phyloP scores from a whole-genome alignment of 2,113 vertebrate genomes.

The Corynorhinus townsendii region DNA sequence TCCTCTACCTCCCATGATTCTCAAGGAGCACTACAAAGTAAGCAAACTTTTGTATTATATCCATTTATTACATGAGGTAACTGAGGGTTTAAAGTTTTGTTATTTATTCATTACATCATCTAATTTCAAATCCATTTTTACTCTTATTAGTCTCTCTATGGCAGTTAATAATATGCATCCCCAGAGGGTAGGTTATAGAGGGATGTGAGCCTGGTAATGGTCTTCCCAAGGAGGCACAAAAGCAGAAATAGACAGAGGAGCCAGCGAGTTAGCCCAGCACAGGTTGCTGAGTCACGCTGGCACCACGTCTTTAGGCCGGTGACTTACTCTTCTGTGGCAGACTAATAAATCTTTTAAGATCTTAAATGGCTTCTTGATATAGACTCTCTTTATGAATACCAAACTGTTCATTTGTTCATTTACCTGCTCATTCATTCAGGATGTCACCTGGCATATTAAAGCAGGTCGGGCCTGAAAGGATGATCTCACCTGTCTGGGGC shows the following conservation, averaged over 20 bases:
- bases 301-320: background rate
- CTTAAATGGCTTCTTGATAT: slow-evolving; percentile 45
- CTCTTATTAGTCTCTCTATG: background rate
- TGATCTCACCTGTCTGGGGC: slow-evolving; percentile 56
- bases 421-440: slow-evolving; percentile 31
- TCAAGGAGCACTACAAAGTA: background rate
- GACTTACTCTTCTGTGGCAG: slow-evolving; percentile 50
- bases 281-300: slow-evolving; percentile 46
- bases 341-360: slow-evolving; percentile 50
- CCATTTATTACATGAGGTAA: background rate
- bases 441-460: slow-evolving; percentile 37
- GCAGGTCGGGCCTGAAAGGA: background rate
- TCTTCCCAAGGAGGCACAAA: background rate
- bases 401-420: slow-evolving; percentile 53
- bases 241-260: slow-evolving; percentile 34
- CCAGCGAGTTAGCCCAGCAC: slow-evolving; percentile 57
- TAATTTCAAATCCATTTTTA: background rate
- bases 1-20: background rate
- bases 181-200: background rate
- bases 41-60: background rate
- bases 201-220: background rate
- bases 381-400: slow-evolving; percentile 50
- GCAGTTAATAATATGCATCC: background rate
- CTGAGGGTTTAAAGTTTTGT: background rate
- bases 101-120: background rate